Evolutionary conservation across 1,140 invertebrate species (phyloP), one percentile per base, ranked within the genome.

Genomic region (Sycophila sp.): DNA sequence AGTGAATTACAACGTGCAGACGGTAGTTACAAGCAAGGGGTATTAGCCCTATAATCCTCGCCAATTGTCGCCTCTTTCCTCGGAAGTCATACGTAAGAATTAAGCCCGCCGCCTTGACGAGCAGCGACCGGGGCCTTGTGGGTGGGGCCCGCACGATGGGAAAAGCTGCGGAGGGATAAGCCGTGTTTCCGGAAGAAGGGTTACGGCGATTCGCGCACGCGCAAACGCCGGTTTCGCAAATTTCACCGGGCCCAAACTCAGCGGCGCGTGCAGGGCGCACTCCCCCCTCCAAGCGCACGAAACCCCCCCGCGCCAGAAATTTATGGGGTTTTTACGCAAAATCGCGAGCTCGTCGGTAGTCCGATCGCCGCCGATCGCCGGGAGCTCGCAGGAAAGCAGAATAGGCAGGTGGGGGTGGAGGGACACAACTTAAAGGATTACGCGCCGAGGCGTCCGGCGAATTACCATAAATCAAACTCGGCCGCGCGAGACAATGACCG

Each of bases 301-400:
- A 10, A 62, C 22, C 13, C 36, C 7, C 13, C 17, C 60, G 60
- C 28, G 51, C 19, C 51, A 24, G 24, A 76, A 78, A 81, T 81
- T 81, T 81, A 81, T 73, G 76, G 70, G 34, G 19, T 36, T 53
- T 81, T 78, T 77, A 78, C 76, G 77, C 69, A 80, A 79, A 81
- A 77, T 77, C 66, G 64, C 56, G 28, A 75, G 42, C 51, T n/a
- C 28, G 40, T 8, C 5, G 51, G 51, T n/a, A n/a, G 42, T 17
- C 40, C 40, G 40, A n/a, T n/a, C n/a, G n/a, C n/a, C n/a, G n/a
- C n/a, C n/a, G 42, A 47, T 47, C 42, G n/a, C n/a, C n/a, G 42
- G 42, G 24, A 47, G 42, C 42, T 22, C n/a, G n/a, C n/a, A n/a
- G n/a, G n/a, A n/a, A n/a, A n/a, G n/a, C n/a, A n/a, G n/a, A n/a